Evolutionary conservation across 2,113 vertebrate species (phyloP), one percentile per base, ranked within the genome.

Genomic region (Cervus canadensis): DNA sequence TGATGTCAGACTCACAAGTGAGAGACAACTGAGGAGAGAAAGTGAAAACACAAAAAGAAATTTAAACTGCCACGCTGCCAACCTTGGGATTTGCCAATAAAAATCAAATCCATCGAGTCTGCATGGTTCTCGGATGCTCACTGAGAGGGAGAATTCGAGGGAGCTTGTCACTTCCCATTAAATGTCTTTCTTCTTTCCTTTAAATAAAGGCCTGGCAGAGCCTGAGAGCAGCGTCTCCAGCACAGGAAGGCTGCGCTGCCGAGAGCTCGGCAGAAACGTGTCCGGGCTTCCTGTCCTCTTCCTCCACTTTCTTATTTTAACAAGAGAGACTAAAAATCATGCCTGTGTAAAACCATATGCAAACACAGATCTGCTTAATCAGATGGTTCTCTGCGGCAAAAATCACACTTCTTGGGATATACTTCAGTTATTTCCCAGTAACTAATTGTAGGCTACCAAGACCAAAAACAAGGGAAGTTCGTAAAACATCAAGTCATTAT

Each of bases 121-220:
- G 86, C 93, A 92, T 87, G 87, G 93, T 83, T 96, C 89, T 98
- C 12, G 2, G 89, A 5, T 0, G 0, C 52, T 97, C 91, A 96
- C 91, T 90, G 87, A 97, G 91, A 97, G 82, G 84, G 33, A 28
- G 4, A 30, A 97, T 97, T 97, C 28, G 0, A 97, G 89, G 74
- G 91, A 98, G 96, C 93, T 92, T 97, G 97, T 98, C 98, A 97
- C 95, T 97, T 98, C 52, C 91, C 91, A 97, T 98, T 97, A 98
- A 83, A 94, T 81, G 89, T 97, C 96, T 98, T 98, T 91, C 96
- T 97, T 96, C 97, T 96, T 95, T 90, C 89, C 91, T 92, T 98
- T 89, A 97, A 95, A 98, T 96, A 97, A 96, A 94, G 89, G 97
- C 89, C 94, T 87, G 85, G 88, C 88, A 95, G 81, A 95, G 91